phyloP scores from a whole-genome alignment of 2,888 invertebrate species.

The Drosophila greeni region DNA sequence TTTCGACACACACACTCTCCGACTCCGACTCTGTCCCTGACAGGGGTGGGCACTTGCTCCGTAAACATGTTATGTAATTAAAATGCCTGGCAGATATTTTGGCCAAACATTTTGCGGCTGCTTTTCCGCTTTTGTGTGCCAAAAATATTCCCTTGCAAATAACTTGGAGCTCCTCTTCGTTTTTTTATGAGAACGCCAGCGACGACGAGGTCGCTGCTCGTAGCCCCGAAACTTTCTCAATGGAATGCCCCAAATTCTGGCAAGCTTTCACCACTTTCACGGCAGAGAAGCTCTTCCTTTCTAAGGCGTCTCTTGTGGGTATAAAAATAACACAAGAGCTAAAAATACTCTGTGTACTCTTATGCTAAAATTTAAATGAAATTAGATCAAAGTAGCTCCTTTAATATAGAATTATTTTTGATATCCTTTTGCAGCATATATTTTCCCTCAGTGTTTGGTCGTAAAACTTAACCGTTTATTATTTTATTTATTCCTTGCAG shows the following conservation, averaged over 20 bases:
- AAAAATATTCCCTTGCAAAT: slow-evolving; percentile 47
- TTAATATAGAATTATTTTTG: no score
- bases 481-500: slow-evolving; percentile 76
- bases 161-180: slow-evolving; percentile 45
- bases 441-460: not conserved
- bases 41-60: slow-evolving; percentile 30
- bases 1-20: slow-evolving; percentile 22
- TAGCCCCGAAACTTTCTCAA: slow-evolving; percentile 35
- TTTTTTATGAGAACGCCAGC: slow-evolving; percentile 13
- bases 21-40: slow-evolving; percentile 13
- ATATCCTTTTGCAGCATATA: not conserved
- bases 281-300: not conserved
- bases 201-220: slow-evolving; percentile 2
- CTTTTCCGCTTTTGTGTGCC: slow-evolving; percentile 40
- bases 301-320: not conserved
- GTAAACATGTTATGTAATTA: slow-evolving; percentile 66
- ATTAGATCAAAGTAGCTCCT: no score
- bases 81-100: slow-evolving; percentile 62
- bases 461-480: slow-evolving; percentile 1
- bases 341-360: not conserved
- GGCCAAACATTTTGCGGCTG: slow-evolving; percentile 51
- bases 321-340: slow-evolving; percentile 1
- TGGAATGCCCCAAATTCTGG: slow-evolving; percentile 41
- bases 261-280: slow-evolving; percentile 26
- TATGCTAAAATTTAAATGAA: not conserved